Evolutionary conservation across 92 coral and sea anemone genomes (phyloP), one percentile per base, ranked within the genome.

Genomic region (Zoanthus sociatus): DNA sequence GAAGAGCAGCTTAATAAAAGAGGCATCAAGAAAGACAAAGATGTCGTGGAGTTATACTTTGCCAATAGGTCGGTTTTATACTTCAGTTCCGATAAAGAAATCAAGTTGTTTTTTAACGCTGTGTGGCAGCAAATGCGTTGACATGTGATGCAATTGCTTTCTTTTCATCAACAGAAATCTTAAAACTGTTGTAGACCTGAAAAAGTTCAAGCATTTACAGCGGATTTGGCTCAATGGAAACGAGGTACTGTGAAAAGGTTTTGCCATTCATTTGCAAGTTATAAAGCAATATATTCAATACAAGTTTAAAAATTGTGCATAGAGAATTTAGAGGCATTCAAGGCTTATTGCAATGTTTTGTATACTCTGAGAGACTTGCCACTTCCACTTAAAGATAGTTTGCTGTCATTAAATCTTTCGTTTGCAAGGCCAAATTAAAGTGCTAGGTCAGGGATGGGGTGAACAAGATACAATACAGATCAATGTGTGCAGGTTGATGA

Each of bases 211-310:
- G 75, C 94, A 97, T 86, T 90, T 97, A 58, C 98, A 97, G 81
- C 83, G 95, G 83, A 88, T 97, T 61, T 97, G 98, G 98, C 78
- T 97, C 30, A 97, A 97, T 88, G 98, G 97, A 86, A 97, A 97
- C 79, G 92, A 92, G 94, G 99, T 97, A 50, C 42, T 67, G 87
- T n/a, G 26, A 6, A 6, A 50, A 61, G 0, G 8, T 0, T 15
- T 9, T 61, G 4, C 10, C 30, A 63, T 17, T 20, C 69, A 20
- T 14, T 13, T 16, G 69, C 26, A 15, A 20, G 15, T 50, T 37
- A 37, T 26, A 26, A 26, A 11, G 55, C 7, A 0, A 50, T 11
- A 50, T 50, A 7, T 50, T 50, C 12, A 1, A 50, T 50, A 7
- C 55, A 50, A 9, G 1, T 50, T 50, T 50, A 50, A 7, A 50